These are phyloP conservation scores for Hylia prasina DNA, from an alignment of 2,113 vertebrate genomes.

Conservation along the genomic window DNA sequence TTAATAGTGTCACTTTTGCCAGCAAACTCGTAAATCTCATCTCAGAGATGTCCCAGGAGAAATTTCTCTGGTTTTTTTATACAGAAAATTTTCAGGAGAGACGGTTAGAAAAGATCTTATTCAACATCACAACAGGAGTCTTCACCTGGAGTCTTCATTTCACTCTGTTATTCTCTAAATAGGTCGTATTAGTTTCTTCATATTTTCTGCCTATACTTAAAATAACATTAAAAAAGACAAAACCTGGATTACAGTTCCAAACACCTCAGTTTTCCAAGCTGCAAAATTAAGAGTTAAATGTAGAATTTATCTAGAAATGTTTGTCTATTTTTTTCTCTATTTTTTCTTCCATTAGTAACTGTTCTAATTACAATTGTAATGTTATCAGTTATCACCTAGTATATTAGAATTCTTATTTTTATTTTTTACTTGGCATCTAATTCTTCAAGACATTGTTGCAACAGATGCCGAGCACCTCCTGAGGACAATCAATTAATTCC, in stretches of 20 bases:
- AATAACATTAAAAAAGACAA: background rate
- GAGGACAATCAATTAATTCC: constrained; percentile 12
- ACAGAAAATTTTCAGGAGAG: background rate
- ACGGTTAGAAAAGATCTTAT: background rate
- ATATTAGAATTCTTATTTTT: background rate
- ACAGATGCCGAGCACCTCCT: background rate
- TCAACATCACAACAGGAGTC: background rate
- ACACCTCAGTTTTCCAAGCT: background rate
- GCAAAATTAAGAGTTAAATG: background rate
- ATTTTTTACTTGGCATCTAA: background rate
- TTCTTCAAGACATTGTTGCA: background rate
- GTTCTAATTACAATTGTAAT: background rate
- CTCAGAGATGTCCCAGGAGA: background rate
- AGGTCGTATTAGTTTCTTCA: background rate
- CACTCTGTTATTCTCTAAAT: background rate
- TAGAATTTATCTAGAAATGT: background rate
- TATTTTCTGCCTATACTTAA: background rate
- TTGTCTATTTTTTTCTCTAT: background rate
- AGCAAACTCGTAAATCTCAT: background rate
- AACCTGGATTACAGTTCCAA: background rate
- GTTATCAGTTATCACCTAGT: background rate
- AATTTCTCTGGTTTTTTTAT: background rate
- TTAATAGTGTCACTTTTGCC: background rate
- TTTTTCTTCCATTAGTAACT: background rate
- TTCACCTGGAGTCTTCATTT: background rate